Evolutionary conservation across 2,888 invertebrate genomes (phyloP).

Genomic region (Drosophila quinaria): DNA sequence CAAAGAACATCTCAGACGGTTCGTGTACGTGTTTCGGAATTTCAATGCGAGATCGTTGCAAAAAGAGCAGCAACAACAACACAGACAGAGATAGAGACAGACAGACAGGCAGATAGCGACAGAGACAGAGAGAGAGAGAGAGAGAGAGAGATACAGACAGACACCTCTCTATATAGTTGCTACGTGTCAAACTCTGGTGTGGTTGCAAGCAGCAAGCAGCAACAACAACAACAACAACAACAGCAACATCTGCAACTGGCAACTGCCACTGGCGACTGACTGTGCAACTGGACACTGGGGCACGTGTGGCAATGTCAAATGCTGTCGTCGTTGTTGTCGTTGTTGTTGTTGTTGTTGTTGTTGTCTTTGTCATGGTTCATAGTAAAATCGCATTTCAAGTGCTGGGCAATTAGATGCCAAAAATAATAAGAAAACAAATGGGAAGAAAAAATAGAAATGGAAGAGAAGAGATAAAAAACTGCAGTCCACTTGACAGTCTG

Average conservation of each 20-base stretch:
- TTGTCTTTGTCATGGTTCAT: constrained; percentile 42
- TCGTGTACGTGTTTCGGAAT: constrained; percentile 82
- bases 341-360: constrained; percentile 15
- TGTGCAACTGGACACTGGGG: constrained; percentile 37
- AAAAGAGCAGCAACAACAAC: constrained; percentile 17
- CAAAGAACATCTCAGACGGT: constrained; percentile 82
- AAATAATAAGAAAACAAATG: constrained; percentile 28
- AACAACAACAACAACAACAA: background rate
- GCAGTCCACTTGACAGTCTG: constrained; percentile 29
- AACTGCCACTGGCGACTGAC: constrained; percentile 13
- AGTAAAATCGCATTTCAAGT: constrained; percentile 57
- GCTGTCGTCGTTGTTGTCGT: background rate
- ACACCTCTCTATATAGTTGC: constrained; percentile 7
- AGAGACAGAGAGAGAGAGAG: constrained; percentile 1
- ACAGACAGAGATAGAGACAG: background rate
- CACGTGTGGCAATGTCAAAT: constrained; percentile 60
- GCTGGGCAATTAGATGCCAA: constrained; percentile 62
- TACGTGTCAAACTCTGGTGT: constrained; percentile 46
- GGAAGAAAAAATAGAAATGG: background rate
- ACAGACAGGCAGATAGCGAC: constrained; percentile 4
- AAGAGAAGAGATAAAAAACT: constrained; percentile 8
- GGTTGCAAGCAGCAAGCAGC: constrained; percentile 15
- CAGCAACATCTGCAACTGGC: constrained; percentile 17
- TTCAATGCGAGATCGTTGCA: constrained; percentile 77
- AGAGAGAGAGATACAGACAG: constrained; percentile 4